These are phyloP conservation scores for Metacarcinus magister DNA, from an alignment of 2,888 invertebrate species.

Conservation along the genomic window DNA sequence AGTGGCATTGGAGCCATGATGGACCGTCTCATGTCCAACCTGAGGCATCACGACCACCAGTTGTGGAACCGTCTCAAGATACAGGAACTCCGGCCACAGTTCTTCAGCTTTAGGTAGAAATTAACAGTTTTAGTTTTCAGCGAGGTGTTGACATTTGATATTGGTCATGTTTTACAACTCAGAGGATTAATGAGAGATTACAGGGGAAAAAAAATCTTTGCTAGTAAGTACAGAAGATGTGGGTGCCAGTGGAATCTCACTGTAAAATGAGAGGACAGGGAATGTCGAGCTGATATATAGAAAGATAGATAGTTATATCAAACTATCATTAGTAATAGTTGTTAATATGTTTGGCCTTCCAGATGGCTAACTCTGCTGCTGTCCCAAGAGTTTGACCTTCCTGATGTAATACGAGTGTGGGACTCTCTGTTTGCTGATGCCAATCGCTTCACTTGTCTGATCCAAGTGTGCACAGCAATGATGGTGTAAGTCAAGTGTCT, in stretches of 20 bases:
- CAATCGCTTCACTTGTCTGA: conserved; percentile 94
- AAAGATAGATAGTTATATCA: too few relatives aligned
- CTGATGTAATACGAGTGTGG: conserved; percentile 98
- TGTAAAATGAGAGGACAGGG: too few relatives aligned
- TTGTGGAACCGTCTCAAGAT: conserved; percentile 91
- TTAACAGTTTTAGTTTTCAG: neutral
- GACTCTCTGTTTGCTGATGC: conserved; percentile 97
- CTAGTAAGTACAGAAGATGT: too few relatives aligned
- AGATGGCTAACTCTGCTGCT: conserved; percentile 98
- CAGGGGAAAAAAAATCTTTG: neutral
- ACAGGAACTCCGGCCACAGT: conserved; percentile 96
- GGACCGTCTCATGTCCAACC: conserved; percentile 90
- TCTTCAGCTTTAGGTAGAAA: conserved; percentile 94
- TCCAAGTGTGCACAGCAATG: conserved; percentile 98
- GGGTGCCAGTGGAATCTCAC: too few relatives aligned
- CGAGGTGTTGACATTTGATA: neutral
- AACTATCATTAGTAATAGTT: neutral
- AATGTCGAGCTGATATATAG: too few relatives aligned
- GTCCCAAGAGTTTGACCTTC: conserved; percentile 98
- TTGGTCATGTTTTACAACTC: neutral
- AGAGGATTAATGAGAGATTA: neutral
- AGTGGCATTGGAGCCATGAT: conserved; percentile 96
- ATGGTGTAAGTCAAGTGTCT: conserved; percentile 88
- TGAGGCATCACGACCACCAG: conserved; percentile 91
- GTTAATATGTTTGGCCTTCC: conserved; percentile 69